Percentiles rank a stretch among this genome's conserved stretches.
These are phyloP conservation scores for Cheilinus undulatus DNA, from an alignment of 2,113 vertebrate species.

Conservation along the genomic window DNA sequence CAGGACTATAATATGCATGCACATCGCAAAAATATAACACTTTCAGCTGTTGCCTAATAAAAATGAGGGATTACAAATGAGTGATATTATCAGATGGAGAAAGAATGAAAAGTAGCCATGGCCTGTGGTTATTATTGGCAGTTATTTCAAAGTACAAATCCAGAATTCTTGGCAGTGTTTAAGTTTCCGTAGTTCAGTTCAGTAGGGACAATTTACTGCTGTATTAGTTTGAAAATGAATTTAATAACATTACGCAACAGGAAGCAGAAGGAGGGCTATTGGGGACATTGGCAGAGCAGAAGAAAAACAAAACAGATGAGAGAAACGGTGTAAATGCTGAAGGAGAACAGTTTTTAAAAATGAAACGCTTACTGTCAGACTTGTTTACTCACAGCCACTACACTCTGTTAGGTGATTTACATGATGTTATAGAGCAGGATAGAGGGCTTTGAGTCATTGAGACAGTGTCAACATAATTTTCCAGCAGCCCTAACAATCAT, in stretches of 20 bases:
- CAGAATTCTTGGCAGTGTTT: slow-evolving; percentile 22
- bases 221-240: slow-evolving; percentile 43
- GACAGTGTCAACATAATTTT: slow-evolving; percentile 25
- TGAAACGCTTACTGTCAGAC: not conserved
- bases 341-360: not conserved
- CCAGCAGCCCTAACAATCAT: slow-evolving; percentile 7
- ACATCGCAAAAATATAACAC: not conserved
- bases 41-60: not conserved
- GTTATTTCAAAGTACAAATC: slow-evolving; percentile 15
- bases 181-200: slow-evolving; percentile 17
- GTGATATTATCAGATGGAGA: not conserved
- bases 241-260: slow-evolving; percentile 50
- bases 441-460: slow-evolving; percentile 1
- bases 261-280: not conserved
- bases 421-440: not conserved
- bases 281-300: slow-evolving; percentile 5
- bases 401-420: not conserved
- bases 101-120: not conserved
- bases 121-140: slow-evolving; percentile 1
- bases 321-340: slow-evolving; percentile 29
- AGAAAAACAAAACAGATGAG: slow-evolving; percentile 41
- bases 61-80: not conserved
- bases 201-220: slow-evolving; percentile 18
- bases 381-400: slow-evolving; percentile 6
- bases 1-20: too few relatives aligned